phyloP scores from a whole-genome alignment of 2,113 vertebrate species.

The Megaceryle torquata region DNA sequence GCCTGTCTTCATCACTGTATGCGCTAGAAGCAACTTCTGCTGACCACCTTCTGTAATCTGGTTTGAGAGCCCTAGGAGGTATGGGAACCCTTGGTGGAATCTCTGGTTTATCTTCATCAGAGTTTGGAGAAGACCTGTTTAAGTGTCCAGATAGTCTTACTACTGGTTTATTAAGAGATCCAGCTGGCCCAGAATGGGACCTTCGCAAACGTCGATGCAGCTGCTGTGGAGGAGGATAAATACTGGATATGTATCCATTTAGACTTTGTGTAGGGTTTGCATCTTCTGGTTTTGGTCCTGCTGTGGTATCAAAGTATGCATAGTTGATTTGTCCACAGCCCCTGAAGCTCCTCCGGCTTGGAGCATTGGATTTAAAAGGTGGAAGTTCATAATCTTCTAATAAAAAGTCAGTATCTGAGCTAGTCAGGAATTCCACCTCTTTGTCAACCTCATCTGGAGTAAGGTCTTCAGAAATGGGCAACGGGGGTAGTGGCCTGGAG shows the following conservation, averaged over 20 bases:
- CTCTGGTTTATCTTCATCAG: constrained; percentile 83
- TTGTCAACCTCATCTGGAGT: constrained; percentile 82
- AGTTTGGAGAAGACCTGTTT: constrained; percentile 71
- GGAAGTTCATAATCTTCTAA: constrained; percentile 74
- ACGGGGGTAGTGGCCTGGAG: constrained; percentile 88
- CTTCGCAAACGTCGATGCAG: constrained; percentile 84
- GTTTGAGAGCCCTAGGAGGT: constrained; percentile 84
- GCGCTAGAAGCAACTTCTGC: constrained; percentile 89
- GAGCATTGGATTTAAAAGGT: constrained; percentile 73
- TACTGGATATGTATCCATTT: neutral
- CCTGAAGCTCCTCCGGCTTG: constrained; percentile 78
- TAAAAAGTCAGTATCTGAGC: constrained; percentile 86
- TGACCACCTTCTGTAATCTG: constrained; percentile 92
- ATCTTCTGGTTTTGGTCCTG: constrained; percentile 58
- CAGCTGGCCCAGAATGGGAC: constrained; percentile 91
- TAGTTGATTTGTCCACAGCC: constrained; percentile 89
- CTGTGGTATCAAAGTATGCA: constrained; percentile 85
- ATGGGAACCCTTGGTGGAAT: constrained; percentile 92
- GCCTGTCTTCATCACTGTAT: constrained; percentile 90
- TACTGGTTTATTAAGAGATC: constrained; percentile 88
- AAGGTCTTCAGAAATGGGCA: constrained; percentile 78
- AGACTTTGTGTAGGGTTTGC: constrained; percentile 43
- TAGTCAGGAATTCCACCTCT: constrained; percentile 92
- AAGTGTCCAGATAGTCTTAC: constrained; percentile 71
- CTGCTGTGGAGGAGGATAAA: constrained; percentile 73